Conservation (phyloP, 2,113 vertebrate species). For the Pelodiscus sinensis region DNA sequence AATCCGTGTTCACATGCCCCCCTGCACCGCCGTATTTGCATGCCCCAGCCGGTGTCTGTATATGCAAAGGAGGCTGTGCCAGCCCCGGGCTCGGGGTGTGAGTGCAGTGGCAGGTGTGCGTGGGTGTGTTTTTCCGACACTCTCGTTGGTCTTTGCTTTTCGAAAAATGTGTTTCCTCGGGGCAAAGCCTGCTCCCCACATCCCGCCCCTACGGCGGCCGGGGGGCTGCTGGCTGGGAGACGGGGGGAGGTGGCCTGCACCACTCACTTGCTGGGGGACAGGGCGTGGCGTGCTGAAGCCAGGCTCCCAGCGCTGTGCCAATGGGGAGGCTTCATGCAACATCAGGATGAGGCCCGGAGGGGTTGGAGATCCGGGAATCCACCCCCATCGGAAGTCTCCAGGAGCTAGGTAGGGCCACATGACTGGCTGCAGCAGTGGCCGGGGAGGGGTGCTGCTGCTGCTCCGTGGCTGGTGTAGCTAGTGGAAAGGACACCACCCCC, state of each 20-base stretch:
- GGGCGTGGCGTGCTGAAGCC: background rate
- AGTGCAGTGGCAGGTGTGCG: rapidly evolving
- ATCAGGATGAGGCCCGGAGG: background rate
- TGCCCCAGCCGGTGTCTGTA: background rate
- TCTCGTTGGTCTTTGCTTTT: background rate
- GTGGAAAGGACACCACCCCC: background rate
- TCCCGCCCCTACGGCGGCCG: background rate
- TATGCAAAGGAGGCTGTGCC: background rate
- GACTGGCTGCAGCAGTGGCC: rapidly evolving
- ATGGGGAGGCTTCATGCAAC: background rate
- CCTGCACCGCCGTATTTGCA: background rate
- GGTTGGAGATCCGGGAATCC: background rate
- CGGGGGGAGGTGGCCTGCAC: rapidly evolving
- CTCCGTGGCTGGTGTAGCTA: background rate
- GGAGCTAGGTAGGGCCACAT: background rate
- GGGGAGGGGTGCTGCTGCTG: rapidly evolving
- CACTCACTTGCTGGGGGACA: background rate
- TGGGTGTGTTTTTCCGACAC: background rate
- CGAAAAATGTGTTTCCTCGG: background rate
- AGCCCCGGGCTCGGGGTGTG: rapidly evolving
- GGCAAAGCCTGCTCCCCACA: rapidly evolving
- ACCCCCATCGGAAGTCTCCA: background rate
- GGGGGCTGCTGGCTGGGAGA: background rate
- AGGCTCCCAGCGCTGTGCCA: background rate
- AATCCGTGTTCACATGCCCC: background rate